Conservation (phyloP, 1,140 invertebrate genomes). For the Aricia agestis region DNA sequence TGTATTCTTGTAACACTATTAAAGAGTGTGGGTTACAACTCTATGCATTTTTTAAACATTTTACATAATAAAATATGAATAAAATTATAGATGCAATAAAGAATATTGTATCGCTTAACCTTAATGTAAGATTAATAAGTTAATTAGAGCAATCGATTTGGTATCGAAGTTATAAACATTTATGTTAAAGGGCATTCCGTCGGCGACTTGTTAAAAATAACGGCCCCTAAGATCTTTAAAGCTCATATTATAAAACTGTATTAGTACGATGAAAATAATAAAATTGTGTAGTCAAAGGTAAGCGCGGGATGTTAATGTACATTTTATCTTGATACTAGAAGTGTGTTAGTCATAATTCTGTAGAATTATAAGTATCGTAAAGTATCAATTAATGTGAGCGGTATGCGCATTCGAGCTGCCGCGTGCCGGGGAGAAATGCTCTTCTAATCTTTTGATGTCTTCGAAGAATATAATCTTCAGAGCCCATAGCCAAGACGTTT, state of each 20-base stretch:
- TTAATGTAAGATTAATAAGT: constrained; percentile 4
- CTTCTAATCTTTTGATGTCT: no score
- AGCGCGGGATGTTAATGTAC: constrained; percentile 11
- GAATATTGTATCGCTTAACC: background rate
- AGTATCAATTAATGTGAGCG: background rate
- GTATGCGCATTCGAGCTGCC: background rate
- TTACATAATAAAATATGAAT: background rate
- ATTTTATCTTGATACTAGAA: constrained; percentile 8
- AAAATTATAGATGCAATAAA: background rate
- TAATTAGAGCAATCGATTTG: constrained; percentile 15
- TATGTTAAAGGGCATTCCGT: constrained; percentile 6
- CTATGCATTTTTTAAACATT: background rate
- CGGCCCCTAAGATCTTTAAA: constrained; percentile 2
- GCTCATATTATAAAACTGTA: constrained; percentile 13
- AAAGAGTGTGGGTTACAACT: background rate
- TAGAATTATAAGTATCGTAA: background rate
- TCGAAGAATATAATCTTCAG: no score
- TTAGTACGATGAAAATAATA: constrained; percentile 10
- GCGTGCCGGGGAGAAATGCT: background rate
- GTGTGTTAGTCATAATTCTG: background rate
- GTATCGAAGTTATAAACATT: constrained; percentile 18
- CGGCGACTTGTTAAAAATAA: constrained; percentile 13
- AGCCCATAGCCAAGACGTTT: no score
- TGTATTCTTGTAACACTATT: background rate
- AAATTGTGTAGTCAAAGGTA: constrained; percentile 17